Evolutionary conservation across 2,888 invertebrate species (phyloP), one percentile per base, ranked within the genome.

Genomic region (Drepana falcataria): DNA sequence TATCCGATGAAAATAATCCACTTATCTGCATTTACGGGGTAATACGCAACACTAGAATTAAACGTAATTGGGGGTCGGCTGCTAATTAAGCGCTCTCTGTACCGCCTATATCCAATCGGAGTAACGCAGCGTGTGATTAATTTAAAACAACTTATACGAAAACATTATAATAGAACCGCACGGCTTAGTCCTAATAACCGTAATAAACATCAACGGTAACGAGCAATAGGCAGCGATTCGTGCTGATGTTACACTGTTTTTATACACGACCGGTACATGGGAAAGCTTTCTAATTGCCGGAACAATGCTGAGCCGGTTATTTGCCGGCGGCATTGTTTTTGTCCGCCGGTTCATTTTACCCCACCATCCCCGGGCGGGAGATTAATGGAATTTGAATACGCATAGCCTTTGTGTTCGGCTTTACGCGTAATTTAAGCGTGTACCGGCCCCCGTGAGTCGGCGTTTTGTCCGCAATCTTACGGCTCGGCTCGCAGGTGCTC

Each of bases 241-340:
- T 87, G 89, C 89, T 88, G 88, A 88, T 89, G 89, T 87, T 88
- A 87, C 89, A 86, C 82, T 89, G 90, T 91, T 91, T 90, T 90
- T 90, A 91, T 89, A 90, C 90, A 87, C 87, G 88, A 77, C 85
- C 86, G 84, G 87, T 90, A 90, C 90, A 90, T 87, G 90, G 90
- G 88, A 91, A 91, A 91, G 89, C 91, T 91, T 90, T 91, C 91
- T 91, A 91, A 91, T 91, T 91, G 91, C 88, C 89, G 90, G 88
- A 90, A 91, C 91, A 91, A 91, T 90, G 89, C 89, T 87, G 89
- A 89, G 87, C 90, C 85, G 88, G 90, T 89, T 90, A 89, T 91
- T 87, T 85, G 90, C 90, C 87, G 83, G 82, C 85, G 89, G 88
- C 90, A 90, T 91, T 91, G 90, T 91, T 91, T 91, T 91, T 89